A percentile compares a stretch with the other conserved stretches of the same genome.
phyloP scores from a whole-genome alignment of 2,888 invertebrate genomes.

The Clivina fossor region DNA sequence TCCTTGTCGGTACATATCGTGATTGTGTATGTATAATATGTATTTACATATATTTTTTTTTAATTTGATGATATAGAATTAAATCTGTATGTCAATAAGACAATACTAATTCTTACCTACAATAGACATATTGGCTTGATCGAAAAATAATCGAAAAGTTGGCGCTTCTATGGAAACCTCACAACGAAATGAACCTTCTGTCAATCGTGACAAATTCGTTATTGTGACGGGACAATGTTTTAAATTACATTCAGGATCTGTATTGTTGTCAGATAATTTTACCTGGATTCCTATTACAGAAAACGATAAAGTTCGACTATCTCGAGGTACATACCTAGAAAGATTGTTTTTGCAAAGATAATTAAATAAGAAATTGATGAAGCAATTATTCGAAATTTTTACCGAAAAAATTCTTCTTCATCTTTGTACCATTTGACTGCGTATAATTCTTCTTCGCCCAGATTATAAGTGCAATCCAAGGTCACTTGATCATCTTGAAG shows the following conservation, averaged over 20 bases:
- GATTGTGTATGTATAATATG: too few relatives aligned
- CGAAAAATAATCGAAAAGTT: constrained; percentile 15
- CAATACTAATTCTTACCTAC: too few relatives aligned
- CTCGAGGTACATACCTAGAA: constrained; percentile 17
- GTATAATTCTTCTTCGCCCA: constrained; percentile 55
- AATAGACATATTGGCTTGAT: constrained; percentile 23
- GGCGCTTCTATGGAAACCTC: constrained; percentile 29
- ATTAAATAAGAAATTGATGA: background rate
- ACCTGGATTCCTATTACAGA: constrained; percentile 6
- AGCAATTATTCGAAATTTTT: constrained; percentile 30
- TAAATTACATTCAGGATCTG: constrained; percentile 5
- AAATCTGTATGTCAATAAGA: too few relatives aligned
- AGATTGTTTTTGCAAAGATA: background rate
- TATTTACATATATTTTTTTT: too few relatives aligned
- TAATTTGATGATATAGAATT: too few relatives aligned
- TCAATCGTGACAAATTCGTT: constrained; percentile 8
- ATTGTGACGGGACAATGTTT: constrained; percentile 20
- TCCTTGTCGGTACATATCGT: too few relatives aligned
- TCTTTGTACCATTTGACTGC: constrained; percentile 59
- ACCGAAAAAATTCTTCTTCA: constrained; percentile 57
- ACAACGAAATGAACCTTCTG: constrained; percentile 21
- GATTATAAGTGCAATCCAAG: constrained; percentile 55
- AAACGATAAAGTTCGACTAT: constrained; percentile 8
- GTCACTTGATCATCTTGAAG: constrained; percentile 20
- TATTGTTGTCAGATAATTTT: background rate